Evolutionary conservation across 2,113 vertebrate species (phyloP).

Genomic region (Chamaetylas fuelleborni): DNA sequence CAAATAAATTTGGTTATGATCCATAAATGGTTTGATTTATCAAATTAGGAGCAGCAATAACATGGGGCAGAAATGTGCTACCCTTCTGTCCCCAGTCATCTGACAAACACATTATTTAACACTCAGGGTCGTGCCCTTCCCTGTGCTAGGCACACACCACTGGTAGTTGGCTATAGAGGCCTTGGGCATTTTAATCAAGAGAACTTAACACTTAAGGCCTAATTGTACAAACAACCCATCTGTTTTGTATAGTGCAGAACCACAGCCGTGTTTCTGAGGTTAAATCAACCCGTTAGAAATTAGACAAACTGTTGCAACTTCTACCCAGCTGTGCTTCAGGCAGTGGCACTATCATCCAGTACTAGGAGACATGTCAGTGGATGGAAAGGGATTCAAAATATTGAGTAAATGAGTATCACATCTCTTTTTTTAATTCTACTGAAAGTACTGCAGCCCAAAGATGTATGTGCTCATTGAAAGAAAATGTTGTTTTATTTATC

Average conservation of each 20-base stretch:
- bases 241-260: not conserved
- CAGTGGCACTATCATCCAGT: not conserved
- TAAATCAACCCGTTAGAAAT: conserved; percentile 8
- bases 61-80: not conserved
- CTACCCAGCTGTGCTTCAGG: not conserved
- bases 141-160: not conserved
- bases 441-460: not conserved
- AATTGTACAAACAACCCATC: not conserved
- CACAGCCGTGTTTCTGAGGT: not conserved
- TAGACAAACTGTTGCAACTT: not conserved
- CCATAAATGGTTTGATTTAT: not conserved
- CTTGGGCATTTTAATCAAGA: not conserved
- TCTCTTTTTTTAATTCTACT: not conserved
- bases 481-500: not conserved
- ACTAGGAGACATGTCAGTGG: not conserved
- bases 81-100: not conserved
- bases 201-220: not conserved
- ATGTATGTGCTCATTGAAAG: not conserved
- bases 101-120: not conserved
- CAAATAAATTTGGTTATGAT: not conserved
- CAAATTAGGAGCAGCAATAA: not conserved
- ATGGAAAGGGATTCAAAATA: not conserved
- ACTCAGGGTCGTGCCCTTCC: not conserved
- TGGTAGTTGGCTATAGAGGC: not conserved
- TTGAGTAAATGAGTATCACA: not conserved